Evolutionary conservation across 2,797 vertebrate genomes (phyloP), one percentile per base, ranked within the genome.

Genomic region (Synaphobranchus kaupii): DNA sequence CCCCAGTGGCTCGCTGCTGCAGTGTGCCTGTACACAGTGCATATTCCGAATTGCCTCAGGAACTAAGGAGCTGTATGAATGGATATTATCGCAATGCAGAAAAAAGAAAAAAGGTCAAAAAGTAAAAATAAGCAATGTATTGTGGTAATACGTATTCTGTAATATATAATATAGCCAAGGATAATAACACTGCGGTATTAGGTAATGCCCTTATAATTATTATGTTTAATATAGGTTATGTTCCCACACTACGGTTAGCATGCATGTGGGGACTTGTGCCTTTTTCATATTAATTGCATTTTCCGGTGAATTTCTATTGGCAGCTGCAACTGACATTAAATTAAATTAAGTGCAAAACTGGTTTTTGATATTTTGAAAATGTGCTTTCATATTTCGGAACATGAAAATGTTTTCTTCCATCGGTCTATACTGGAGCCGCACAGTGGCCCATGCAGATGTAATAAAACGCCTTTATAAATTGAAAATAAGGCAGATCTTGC

Each of bases 381-480:
- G n/a, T 12, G 3, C 10, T 71, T 71, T 44, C 0, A 4, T 12
- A 25, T 34, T 73, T 34, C 28, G 4, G 4, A 39, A 22, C 15
- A 34, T 5, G 1, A 31, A 44, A 78, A 44, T 44, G 15, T 20
- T 71, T 20, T 44, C 34, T 44, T 20, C 22, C 39, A 47, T 88
- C 88, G 89, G 89, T 82, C 85, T 88, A 89, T 90, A 91, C 91
- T 86, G 86, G 90, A 93, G 91, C 90, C 89, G 91, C 93, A 91
- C 91, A 91, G 28, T 58, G 8, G 92, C 95, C 93, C 92, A 93
- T 95, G 93, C 90, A 94, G 94, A 95, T 93, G 93, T 95, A 93
- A 95, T 95, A 88, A 87, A 90, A 82, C 90, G 91, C 88, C 85
- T 93, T 94, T 94, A 94, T 94, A 94, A 91, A 92, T 90, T 90